phyloP scores from a whole-genome alignment of 2,888 invertebrate genomes.

The Masnerella sp. region DNA sequence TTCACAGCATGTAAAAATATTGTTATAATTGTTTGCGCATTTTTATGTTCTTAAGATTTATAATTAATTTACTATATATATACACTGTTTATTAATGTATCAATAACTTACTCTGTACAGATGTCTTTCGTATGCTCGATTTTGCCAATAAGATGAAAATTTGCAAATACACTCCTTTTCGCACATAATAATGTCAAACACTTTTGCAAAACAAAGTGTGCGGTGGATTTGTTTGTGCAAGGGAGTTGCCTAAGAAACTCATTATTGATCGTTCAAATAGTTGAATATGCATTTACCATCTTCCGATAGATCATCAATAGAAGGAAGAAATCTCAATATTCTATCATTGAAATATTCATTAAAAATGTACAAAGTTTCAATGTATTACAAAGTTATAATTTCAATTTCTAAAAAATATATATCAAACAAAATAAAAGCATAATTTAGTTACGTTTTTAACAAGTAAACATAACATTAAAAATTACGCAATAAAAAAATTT shows the following conservation, averaged over 20 bases:
- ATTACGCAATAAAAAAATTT: too few species aligned
- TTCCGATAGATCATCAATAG: slow-evolving; percentile 5
- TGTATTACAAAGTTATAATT: too few species aligned
- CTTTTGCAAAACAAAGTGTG: not conserved
- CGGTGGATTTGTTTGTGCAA: slow-evolving; percentile 7
- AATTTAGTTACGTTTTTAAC: too few species aligned
- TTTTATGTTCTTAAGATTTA: not conserved
- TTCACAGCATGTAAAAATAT: too few species aligned
- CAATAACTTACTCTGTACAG: slow-evolving; percentile 66
- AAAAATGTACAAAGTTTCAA: too few species aligned
- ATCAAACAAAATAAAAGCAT: too few species aligned
- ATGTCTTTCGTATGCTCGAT: slow-evolving; percentile 69
- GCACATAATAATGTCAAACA: too few species aligned
- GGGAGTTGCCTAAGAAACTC: slow-evolving; percentile 39
- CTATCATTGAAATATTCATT: too few species aligned
- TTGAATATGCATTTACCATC: slow-evolving; percentile 19
- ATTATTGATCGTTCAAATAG: slow-evolving; percentile 36
- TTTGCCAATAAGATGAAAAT: slow-evolving; percentile 62
- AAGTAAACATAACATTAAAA: too few species aligned
- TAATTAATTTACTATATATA: not conserved
- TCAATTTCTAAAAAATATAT: too few species aligned
- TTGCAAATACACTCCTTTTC: slow-evolving; percentile 46
- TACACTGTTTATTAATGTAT: not conserved
- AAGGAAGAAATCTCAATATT: not conserved
- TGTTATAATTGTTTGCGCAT: not conserved